A percentile compares a stretch with the other conserved stretches of the same genome.
Evolutionary conservation across 2,113 vertebrate genomes (phyloP).

Genomic region (Cranoglanis bouderius): DNA sequence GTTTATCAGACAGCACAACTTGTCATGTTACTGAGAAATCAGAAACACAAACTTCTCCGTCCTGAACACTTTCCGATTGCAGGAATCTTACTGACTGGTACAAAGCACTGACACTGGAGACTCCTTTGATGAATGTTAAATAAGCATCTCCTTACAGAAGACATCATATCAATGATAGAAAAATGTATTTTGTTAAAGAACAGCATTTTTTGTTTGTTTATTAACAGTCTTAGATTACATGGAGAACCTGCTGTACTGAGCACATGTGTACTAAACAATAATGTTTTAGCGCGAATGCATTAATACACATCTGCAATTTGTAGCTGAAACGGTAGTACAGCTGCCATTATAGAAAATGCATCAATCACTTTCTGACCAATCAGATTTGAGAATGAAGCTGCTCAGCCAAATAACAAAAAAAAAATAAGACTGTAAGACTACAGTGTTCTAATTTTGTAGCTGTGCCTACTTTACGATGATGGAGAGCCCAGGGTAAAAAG

Average conservation of each 20-base stretch:
- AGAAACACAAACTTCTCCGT: too few relatives aligned
- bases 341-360: neutral
- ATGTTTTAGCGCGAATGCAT: neutral
- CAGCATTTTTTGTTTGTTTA: neutral
- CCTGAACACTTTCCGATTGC: neutral
- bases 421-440: neutral
- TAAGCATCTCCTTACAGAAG: neutral
- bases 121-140: neutral
- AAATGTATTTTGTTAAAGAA: too few relatives aligned
- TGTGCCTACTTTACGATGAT: slow-evolving; percentile 1
- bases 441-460: neutral
- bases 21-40: too few relatives aligned
- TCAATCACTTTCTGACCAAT: neutral
- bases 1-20: too few relatives aligned
- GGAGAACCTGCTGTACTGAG: neutral
- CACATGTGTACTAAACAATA: neutral
- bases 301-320: neutral
- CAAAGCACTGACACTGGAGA: neutral
- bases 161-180: too few relatives aligned
- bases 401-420: neutral
- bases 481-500: slow-evolving; percentile 8
- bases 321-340: neutral
- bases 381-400: neutral
- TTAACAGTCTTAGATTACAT: neutral
- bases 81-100: neutral